A percentile compares a stretch with the other conserved stretches of the same genome.
These are phyloP conservation scores for Notospermus geniculatus DNA, from an alignment of 1,140 invertebrate genomes.

Conservation along the genomic window DNA sequence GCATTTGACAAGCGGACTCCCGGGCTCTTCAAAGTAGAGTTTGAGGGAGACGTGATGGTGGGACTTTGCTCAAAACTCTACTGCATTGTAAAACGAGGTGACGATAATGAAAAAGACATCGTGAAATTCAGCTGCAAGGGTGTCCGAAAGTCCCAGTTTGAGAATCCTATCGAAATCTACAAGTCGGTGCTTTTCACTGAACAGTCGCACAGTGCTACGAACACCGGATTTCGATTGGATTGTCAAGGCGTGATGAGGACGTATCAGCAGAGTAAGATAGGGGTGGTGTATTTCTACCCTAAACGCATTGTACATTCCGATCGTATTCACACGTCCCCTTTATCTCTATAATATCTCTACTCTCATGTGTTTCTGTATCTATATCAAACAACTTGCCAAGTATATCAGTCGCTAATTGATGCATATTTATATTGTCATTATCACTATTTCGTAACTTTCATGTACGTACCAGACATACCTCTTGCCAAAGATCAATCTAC, in stretches of 20 bases:
- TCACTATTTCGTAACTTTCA: too few relatives aligned
- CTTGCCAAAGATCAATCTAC: too few relatives aligned
- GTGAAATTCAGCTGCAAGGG: slow-evolving; percentile 9
- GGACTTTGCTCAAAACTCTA: not conserved
- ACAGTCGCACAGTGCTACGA: not conserved
- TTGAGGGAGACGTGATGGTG: not conserved
- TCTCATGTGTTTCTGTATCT: too few relatives aligned
- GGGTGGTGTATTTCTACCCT: not conserved
- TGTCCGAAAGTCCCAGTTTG: not conserved
- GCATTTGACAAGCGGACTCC: too few relatives aligned
- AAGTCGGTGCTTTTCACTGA: not conserved
- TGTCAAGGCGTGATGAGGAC: not conserved
- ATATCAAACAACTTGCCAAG: too few relatives aligned
- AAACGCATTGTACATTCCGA: not conserved
- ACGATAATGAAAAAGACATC: not conserved
- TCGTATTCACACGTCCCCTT: not conserved
- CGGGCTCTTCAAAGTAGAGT: not conserved
- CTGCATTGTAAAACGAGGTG: not conserved
- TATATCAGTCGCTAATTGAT: too few relatives aligned
- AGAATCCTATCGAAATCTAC: not conserved
- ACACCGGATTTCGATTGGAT: not conserved
- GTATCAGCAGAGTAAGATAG: not conserved
- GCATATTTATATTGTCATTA: too few relatives aligned
- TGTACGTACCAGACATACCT: too few relatives aligned
- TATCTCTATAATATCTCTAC: too few relatives aligned